These are phyloP conservation scores for Probosciger aterrimus DNA, from an alignment of 2,113 vertebrate genomes.

Conservation along the genomic window DNA sequence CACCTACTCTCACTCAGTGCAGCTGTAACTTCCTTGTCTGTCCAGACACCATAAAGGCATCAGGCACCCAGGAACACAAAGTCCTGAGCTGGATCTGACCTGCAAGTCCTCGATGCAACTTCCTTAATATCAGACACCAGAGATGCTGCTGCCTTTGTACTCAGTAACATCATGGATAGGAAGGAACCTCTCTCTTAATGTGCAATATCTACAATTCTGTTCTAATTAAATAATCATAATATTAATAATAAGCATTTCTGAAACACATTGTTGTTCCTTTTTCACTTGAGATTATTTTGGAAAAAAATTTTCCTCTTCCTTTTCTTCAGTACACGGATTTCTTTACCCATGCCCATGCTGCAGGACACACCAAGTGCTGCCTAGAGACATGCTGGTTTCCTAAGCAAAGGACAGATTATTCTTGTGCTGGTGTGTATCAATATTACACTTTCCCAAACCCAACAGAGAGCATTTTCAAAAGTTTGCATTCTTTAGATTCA, in stretches of 20 bases:
- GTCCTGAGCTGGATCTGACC: not conserved
- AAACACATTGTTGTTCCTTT: not conserved
- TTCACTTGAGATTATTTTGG: not conserved
- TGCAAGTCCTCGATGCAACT: not conserved
- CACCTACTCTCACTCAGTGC: rapidly evolving
- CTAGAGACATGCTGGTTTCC: not conserved
- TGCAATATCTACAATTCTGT: not conserved
- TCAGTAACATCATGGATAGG: not conserved
- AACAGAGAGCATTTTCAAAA: not conserved
- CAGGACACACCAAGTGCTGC: not conserved
- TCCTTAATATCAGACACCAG: not conserved
- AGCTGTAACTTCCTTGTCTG: not conserved
- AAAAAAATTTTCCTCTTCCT: not conserved
- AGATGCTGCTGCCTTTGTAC: not conserved
- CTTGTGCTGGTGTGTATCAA: not conserved
- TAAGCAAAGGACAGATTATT: not conserved
- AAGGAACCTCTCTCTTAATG: not conserved
- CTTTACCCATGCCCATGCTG: not conserved
- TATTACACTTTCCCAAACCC: not conserved
- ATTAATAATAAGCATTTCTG: not conserved
- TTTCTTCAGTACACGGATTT: not conserved
- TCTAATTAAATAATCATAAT: not conserved
- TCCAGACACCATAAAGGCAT: not conserved
- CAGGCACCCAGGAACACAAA: not conserved
- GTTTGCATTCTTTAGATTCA: not conserved